Percentiles rank a stretch among this genome's conserved stretches.
phyloP scores from a whole-genome alignment of 2,113 vertebrate genomes.

The Lanius ludovicianus region DNA sequence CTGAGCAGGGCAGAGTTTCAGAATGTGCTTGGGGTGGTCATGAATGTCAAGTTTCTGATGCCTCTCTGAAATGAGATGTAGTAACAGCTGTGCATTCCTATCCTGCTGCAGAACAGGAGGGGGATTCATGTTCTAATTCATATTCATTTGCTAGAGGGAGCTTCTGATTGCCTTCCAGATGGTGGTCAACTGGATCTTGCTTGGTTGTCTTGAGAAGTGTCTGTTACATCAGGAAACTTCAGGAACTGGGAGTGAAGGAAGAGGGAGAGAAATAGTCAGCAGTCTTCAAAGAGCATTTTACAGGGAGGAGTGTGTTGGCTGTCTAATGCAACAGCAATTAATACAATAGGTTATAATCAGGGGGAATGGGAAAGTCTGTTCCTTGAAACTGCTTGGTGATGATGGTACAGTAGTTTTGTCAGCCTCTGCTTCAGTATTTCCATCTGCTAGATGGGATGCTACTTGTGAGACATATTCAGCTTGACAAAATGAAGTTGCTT shows the following conservation, averaged over 20 bases:
- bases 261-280: background rate
- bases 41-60: constrained; percentile 33
- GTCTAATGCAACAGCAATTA: background rate
- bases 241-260: background rate
- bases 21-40: constrained; percentile 14
- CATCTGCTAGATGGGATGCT: background rate
- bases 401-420: background rate
- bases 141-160: background rate
- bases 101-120: background rate
- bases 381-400: background rate
- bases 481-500: background rate
- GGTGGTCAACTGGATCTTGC: background rate
- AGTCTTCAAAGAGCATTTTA: background rate
- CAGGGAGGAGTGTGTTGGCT: background rate
- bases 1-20: constrained; percentile 20
- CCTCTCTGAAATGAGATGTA: constrained; percentile 34
- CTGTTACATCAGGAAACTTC: background rate
- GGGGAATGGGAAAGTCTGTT: background rate
- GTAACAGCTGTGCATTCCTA: constrained; percentile 52
- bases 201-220: background rate
- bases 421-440: background rate
- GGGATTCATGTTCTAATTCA: background rate
- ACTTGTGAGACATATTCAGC: background rate
- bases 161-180: background rate
- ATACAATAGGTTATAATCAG: background rate